Evolutionary conservation across 1,140 invertebrate species (phyloP).

Genomic region (Dinoponera quadriceps): DNA sequence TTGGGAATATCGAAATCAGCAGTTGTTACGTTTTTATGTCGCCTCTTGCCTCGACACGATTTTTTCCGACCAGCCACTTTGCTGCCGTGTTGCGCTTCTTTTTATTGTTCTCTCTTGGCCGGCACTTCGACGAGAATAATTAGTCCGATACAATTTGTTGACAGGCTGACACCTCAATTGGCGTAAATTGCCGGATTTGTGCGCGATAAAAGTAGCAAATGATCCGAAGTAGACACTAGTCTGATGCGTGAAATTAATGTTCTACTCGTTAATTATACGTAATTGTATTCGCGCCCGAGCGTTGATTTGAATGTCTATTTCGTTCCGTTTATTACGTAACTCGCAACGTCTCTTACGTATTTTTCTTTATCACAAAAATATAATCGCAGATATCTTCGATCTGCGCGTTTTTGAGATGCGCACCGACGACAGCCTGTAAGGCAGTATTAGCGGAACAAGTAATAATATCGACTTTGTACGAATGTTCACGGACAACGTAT

Average conservation of each 20-base stretch:
- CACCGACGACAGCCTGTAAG: not conserved
- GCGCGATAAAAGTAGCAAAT: constrained; percentile 16
- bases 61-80: constrained; percentile 4
- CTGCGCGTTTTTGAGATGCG: not conserved
- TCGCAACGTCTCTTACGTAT: not conserved
- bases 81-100: not conserved
- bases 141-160: constrained; percentile 19
- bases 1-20: not conserved
- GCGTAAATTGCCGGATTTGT: not conserved
- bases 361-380: not conserved
- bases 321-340: not conserved
- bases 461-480: not conserved
- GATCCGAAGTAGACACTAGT: not conserved
- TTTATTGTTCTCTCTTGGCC: constrained; percentile 3
- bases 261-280: not conserved
- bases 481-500: constrained; percentile 5
- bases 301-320: not conserved
- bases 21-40: not conserved
- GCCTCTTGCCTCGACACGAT: not conserved
- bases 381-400: not conserved
- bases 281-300: not conserved
- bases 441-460: constrained; percentile 10
- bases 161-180: constrained; percentile 19
- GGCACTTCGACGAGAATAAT: constrained; percentile 15
- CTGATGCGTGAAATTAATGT: not conserved